These are phyloP conservation scores for Varanus komodoensis DNA, from an alignment of 2,113 vertebrate species.

Conservation along the genomic window DNA sequence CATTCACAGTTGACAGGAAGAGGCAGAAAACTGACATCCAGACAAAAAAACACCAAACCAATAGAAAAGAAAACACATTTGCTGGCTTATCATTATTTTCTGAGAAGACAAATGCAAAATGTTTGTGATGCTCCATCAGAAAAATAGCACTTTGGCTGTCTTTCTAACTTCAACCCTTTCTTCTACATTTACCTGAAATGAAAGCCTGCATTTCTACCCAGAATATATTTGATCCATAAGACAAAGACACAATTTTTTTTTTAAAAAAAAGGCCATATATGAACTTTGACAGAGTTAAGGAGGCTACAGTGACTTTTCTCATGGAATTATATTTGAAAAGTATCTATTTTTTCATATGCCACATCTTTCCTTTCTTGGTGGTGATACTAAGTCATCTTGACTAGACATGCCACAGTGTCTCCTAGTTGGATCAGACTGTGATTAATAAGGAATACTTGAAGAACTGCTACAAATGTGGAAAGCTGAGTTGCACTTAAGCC, in stretches of 20 bases:
- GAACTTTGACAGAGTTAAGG: not conserved
- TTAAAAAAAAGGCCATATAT: not conserved
- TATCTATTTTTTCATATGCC: not conserved
- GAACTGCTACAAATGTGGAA: not conserved
- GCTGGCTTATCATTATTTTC: slow-evolving; percentile 40
- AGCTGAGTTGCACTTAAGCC: not conserved
- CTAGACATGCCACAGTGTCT: not conserved
- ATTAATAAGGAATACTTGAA: slow-evolving; percentile 4
- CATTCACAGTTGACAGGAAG: not conserved
- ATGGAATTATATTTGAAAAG: slow-evolving; percentile 13
- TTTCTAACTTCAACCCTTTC: not conserved
- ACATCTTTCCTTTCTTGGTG: not conserved
- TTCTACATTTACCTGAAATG: not conserved
- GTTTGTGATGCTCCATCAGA: slow-evolving; percentile 42
- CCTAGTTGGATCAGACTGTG: slow-evolving; percentile 6
- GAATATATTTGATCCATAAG: not conserved
- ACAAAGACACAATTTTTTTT: not conserved
- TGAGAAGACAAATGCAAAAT: slow-evolving; percentile 11
- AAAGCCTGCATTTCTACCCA: slow-evolving; percentile 17
- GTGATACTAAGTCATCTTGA: slow-evolving; percentile 25
- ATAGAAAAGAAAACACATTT: slow-evolving; percentile 21
- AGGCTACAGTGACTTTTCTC: not conserved
- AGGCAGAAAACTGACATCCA: slow-evolving; percentile 45
- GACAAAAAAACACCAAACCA: not conserved
- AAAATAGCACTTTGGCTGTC: slow-evolving; percentile 38